Base-by-base conservation (phyloP, 1,140 invertebrate genomes). In the Drosophila tropicalis region DNA sequence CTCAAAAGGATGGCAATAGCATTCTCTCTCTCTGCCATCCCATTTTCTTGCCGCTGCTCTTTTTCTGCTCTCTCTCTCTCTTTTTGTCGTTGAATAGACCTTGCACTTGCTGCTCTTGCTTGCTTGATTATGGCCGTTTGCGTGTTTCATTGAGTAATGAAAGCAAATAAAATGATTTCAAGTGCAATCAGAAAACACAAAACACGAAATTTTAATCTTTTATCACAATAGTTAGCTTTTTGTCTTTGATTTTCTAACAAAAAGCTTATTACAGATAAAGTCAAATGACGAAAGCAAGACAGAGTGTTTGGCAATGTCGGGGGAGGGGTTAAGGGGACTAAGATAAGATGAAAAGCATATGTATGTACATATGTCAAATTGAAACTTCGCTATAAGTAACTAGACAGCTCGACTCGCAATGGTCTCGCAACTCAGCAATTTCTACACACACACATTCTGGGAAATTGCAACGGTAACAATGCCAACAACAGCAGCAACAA, bases 361-460 rank as follows among this genome's bases (percentile, higher is more conserved):
- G n/a, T n/a, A n/a, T n/a, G n/a, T n/a, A n/a, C n/a, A n/a, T n/a
- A 76, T 71, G 62, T 76, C 76, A 71, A 19, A 51, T 51, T 51
- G 44, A 10, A 51, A 51, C 17, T 51, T 22, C 9, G 44, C 44
- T 67, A 29, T 41, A 55, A 70, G 58, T 62, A 73, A 47, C 40
- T 62, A 68, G 71, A 60, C 57, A 61, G 64, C 64, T 79, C 29
- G 73, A 68, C 68, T 79, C 69, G 44, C 29, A 71, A 60, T 60
- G 25, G 15, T 65, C 39, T 57, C 64, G 63, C 66, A 66, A 62
- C 74, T 82, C 70, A 80, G 83, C 79, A 67, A 67, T 76, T 71
- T 78, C 70, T 78, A 65, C 83, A 76, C 79, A 39, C 34, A 36
- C 36, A 86, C 84, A 74, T 86, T 86, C 83, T 70, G 84, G 84